Evolutionary conservation across 2,797 vertebrate genomes (phyloP).

Genomic region (Sebastes itinus): DNA sequence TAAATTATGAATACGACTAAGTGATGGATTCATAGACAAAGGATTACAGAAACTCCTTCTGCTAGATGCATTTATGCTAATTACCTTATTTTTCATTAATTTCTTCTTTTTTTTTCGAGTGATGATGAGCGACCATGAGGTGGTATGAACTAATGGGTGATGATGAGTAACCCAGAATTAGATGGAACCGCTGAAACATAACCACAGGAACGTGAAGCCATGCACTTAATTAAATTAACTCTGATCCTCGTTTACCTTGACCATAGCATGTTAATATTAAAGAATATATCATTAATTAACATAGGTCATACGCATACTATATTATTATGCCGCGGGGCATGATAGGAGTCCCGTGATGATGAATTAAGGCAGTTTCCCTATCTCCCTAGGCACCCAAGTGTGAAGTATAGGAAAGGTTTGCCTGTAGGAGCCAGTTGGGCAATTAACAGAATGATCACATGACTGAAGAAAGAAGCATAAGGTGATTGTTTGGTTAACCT

Average conservation of each 20-base stretch:
- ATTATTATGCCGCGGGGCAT: conserved; percentile 61
- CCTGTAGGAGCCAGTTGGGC: conserved; percentile 18
- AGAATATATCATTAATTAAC: conserved; percentile 78
- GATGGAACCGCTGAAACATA: conserved; percentile 68
- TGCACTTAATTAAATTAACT: conserved; percentile 79
- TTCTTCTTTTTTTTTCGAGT: not conserved
- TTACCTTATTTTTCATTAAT: conserved; percentile 17
- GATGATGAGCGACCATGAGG: conserved; percentile 36
- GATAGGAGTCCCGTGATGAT: conserved; percentile 61
- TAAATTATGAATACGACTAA: not conserved
- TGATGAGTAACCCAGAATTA: conserved; percentile 53
- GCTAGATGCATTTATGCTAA: conserved; percentile 44
- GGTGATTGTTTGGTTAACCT: conserved; percentile 9
- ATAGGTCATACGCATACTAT: conserved; percentile 70
- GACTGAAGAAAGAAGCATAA: not conserved
- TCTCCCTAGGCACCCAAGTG: conserved; percentile 63
- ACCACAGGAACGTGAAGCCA: conserved; percentile 61
- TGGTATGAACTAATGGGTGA: conserved; percentile 49
- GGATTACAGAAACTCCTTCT: not conserved
- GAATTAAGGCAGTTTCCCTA: conserved; percentile 60
- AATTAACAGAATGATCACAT: conserved; percentile 39
- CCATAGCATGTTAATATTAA: conserved; percentile 74
- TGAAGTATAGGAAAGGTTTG: conserved; percentile 46
- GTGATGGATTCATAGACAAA: not conserved
- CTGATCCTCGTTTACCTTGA: conserved; percentile 70